phyloP scores from a whole-genome alignment of 2,797 vertebrate genomes.

The Streptopelia turtur region DNA sequence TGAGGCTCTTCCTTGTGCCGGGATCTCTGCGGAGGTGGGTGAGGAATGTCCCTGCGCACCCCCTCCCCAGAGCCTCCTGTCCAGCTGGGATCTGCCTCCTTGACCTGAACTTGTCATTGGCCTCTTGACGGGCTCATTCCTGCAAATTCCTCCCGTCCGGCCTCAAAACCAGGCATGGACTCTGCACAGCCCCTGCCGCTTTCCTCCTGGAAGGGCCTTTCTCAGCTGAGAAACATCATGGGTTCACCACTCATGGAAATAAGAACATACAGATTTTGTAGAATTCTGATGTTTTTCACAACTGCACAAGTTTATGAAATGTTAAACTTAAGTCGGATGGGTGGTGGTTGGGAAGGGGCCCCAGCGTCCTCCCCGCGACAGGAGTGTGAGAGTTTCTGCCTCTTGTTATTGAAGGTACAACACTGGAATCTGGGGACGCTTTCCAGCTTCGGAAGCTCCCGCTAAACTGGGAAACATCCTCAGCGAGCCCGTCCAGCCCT shows the following conservation, averaged over 20 bases:
- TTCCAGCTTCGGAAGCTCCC: neutral
- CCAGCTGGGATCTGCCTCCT: conserved; percentile 71
- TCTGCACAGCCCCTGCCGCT: neutral
- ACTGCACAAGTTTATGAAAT: neutral
- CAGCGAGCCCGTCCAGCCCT: neutral
- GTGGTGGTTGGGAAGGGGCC: neutral
- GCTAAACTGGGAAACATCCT: fast-evolving
- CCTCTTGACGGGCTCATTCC: conserved; percentile 65
- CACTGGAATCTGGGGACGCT: neutral
- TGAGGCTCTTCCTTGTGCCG: neutral
- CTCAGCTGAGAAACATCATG: neutral
- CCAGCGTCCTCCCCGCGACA: no score
- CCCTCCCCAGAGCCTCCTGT: conserved; percentile 50
- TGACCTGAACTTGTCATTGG: conserved; percentile 71
- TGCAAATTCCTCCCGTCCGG: conserved; percentile 52
- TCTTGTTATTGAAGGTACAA: neutral
- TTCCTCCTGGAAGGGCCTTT: neutral
- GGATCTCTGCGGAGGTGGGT: neutral
- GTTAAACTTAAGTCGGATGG: neutral
- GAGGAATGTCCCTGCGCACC: neutral
- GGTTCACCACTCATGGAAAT: fast-evolving
- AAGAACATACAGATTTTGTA: neutral
- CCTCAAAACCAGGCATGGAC: conserved; percentile 70
- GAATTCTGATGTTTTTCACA: neutral
- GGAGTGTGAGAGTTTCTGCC: neutral